Evolutionary conservation across 2,888 invertebrate species (phyloP), one percentile per base, ranked within the genome.

Genomic region (Cyclophora punctaria): DNA sequence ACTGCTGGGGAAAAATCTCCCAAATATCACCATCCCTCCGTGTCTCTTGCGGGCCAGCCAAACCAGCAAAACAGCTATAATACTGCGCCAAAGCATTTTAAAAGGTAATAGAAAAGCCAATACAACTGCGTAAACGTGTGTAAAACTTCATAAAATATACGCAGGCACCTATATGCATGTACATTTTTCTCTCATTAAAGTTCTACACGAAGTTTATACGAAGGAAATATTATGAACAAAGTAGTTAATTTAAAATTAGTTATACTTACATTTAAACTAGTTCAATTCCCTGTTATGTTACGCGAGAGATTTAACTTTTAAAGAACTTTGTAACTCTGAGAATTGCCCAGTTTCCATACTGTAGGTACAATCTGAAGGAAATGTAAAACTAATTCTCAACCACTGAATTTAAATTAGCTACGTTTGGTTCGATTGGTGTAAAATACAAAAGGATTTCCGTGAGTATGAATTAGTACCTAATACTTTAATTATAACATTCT

Each of bases 231-330:
- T 20, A 20, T 20, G 20, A 20, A 20, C 20, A 20, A 20, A 20
- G 42, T 7, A 35, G 44, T 48, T 55, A 44, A 55, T 48, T 52
- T 52, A 52, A 50, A 44, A 41, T 48, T 50, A 52, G 47, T 50
- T 51, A 51, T 46, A 48, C 48, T 44, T 49, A 49, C 44, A 34
- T 44, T 49, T 56, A 46, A 50, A 49, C 48, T 51, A 46, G 42
- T 55, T 44, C 49, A 55, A 51, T 56, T 63, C 64, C 55, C 57
- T 52, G 64, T 71, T 75, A 81, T 77, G 73, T 67, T 59, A 62
- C 84, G 72, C 77, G 44, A 37, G 81, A 69, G 84, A 70, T 48
- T 62, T 64, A 82, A 83, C 71, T 83, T 83, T 73, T 68, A 77
- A 75, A 80, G 74, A 74, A 83, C 76, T 80, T 73, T 59, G 67